A percentile compares a stretch with the other conserved stretches of the same genome.
Evolutionary conservation across 2,888 invertebrate genomes (phyloP).

Genomic region (Thymelicus acteon): DNA sequence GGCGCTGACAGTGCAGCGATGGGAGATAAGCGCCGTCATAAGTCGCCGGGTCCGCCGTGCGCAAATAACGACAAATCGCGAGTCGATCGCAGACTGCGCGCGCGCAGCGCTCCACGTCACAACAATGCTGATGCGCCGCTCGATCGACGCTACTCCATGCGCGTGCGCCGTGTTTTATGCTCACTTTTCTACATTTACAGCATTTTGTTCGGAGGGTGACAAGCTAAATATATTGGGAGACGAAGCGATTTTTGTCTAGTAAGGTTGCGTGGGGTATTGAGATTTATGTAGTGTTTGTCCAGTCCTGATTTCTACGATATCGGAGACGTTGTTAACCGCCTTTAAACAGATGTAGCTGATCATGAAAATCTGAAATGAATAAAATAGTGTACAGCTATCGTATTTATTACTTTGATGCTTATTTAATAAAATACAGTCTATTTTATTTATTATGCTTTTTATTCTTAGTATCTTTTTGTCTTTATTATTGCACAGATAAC

Average conservation of each 20-base stretch:
- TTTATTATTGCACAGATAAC: background rate
- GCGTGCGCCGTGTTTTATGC: conserved; percentile 74
- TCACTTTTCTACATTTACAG: conserved; percentile 74
- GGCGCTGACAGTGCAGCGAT: conserved; percentile 70
- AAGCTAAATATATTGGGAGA: conserved; percentile 74
- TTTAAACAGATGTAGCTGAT: conserved; percentile 28
- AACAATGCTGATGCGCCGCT: conserved; percentile 61
- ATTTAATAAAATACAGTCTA: background rate
- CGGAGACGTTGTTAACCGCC: conserved; percentile 22
- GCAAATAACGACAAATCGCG: conserved; percentile 81
- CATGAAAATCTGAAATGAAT: conserved; percentile 1
- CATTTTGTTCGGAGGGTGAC: conserved; percentile 71
- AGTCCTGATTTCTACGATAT: conserved; percentile 24
- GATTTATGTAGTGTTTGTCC: conserved; percentile 29
- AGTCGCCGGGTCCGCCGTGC: conserved; percentile 57
- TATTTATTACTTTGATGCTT: background rate
- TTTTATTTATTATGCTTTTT: background rate
- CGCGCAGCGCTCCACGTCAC: conserved; percentile 40
- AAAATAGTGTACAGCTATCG: background rate
- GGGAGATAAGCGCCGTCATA: conserved; percentile 80
- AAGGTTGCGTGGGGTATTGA: conserved; percentile 72
- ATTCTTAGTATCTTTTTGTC: background rate
- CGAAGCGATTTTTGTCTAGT: conserved; percentile 81
- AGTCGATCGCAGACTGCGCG: conserved; percentile 56
- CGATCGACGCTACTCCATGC: conserved; percentile 70